These are phyloP conservation scores for Mimachlamys varia DNA, from an alignment of 2,888 invertebrate species.

Conservation along the genomic window DNA sequence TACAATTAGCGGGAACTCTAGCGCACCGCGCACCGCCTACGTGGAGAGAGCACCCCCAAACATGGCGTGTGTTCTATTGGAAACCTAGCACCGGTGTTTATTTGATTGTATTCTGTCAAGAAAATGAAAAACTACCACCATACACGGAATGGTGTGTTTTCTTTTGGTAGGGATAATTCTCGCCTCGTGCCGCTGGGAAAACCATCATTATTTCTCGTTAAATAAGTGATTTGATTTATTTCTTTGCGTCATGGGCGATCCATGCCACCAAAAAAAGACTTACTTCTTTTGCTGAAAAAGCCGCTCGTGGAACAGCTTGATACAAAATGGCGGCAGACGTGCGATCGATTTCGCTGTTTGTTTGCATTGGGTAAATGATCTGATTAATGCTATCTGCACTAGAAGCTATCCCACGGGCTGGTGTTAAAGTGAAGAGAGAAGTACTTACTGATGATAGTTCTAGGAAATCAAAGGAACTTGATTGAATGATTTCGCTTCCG, in stretches of 20 bases:
- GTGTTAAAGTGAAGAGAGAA: neutral
- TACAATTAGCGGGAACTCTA: slow-evolving; percentile 33
- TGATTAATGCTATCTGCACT: slow-evolving; percentile 26
- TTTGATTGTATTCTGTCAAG: slow-evolving; percentile 41
- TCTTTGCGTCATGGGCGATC: slow-evolving; percentile 34
- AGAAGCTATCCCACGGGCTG: neutral
- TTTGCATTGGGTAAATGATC: slow-evolving; percentile 23
- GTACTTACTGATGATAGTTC: neutral
- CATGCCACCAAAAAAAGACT: slow-evolving; percentile 29
- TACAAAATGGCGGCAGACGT: slow-evolving; percentile 3
- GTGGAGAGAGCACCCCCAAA: neutral
- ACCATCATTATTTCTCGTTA: slow-evolving; percentile 48
- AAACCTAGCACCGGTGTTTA: neutral
- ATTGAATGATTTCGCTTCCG: neutral
- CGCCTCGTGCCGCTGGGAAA: slow-evolving; percentile 44
- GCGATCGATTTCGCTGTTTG: slow-evolving; percentile 9
- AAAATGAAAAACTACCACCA: slow-evolving; percentile 40
- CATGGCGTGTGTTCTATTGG: neutral
- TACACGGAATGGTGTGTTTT: slow-evolving; percentile 43
- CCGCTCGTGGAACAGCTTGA: slow-evolving; percentile 14
- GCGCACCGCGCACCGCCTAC: slow-evolving; percentile 3
- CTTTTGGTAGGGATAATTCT: slow-evolving; percentile 41
- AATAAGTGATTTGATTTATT: slow-evolving; percentile 46
- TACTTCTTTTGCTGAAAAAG: slow-evolving; percentile 21
- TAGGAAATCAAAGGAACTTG: slow-evolving; percentile 6